Evolutionary conservation across 53 echinoderm and acorn worm species (phyloP).

Genomic region (Arbacia lixula): DNA sequence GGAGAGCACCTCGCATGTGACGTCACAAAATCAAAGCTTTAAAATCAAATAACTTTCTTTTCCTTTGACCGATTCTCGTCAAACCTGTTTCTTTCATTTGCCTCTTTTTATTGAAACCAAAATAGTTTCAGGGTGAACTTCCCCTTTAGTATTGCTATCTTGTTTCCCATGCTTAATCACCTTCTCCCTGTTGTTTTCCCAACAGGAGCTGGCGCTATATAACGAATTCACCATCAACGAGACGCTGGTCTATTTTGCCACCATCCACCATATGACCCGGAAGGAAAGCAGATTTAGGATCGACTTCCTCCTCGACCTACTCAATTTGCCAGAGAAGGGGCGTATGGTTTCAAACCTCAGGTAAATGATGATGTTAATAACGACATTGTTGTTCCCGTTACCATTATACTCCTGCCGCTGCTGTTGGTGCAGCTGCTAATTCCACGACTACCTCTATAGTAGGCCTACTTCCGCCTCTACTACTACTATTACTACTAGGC

Average conservation of each 20-base stretch:
- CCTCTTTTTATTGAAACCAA: too few relatives aligned
- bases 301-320: slow-evolving; percentile 76
- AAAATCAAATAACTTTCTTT: too few relatives aligned
- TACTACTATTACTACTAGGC: too few relatives aligned
- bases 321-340: slow-evolving; percentile 68
- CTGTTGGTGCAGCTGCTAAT: background rate
- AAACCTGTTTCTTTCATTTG: too few relatives aligned
- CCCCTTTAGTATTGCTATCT: too few relatives aligned
- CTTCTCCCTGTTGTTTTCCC: slow-evolving; percentile 44
- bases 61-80: too few relatives aligned
- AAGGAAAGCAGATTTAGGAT: slow-evolving; percentile 3
- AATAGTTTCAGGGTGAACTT: too few relatives aligned
- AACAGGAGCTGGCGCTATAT: slow-evolving; percentile 93
- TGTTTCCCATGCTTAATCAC: too few relatives aligned
- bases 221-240: slow-evolving; percentile 89
- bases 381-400: background rate
- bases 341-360: slow-evolving; percentile 80
- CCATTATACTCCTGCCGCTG: background rate
- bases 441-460: too few relatives aligned
- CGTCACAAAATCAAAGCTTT: too few relatives aligned
- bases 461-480: too few relatives aligned
- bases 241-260: slow-evolving; percentile 89
- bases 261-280: slow-evolving; percentile 59
- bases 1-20: too few relatives aligned
- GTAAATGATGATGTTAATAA: slow-evolving; percentile 38